Percentiles rank a stretch among this genome's conserved stretches.
Conservation (phyloP, 2,113 vertebrate genomes). For the Petromus typicus region DNA sequence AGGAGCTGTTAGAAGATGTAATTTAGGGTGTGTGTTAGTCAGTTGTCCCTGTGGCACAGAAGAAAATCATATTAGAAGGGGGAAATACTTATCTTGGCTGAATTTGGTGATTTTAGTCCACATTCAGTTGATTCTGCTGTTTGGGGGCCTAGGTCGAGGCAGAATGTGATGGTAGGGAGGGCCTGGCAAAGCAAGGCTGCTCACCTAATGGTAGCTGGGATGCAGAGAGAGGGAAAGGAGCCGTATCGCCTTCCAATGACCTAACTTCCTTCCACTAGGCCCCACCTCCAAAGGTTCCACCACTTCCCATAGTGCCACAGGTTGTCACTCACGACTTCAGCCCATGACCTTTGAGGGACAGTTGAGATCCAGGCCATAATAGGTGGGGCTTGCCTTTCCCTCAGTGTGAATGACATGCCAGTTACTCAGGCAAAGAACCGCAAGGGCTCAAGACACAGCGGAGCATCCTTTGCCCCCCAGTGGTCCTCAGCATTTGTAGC, state of each 20-base stretch:
- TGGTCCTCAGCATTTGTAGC: not conserved
- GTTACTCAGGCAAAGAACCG: not conserved
- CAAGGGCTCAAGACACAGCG: not conserved
- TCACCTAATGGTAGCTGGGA: not conserved
- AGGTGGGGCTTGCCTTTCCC: not conserved
- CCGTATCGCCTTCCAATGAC: not conserved
- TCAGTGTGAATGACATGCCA: not conserved
- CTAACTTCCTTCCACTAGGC: not conserved
- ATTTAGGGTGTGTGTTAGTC: not conserved
- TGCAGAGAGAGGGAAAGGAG: not conserved
- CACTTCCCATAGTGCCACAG: not conserved
- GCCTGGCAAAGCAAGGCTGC: not conserved
- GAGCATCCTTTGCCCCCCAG: not conserved
- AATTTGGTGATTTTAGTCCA: not conserved
- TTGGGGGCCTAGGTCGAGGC: not conserved
- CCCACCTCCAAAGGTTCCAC: not conserved
- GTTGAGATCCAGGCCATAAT: not conserved
- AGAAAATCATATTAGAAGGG: not conserved
- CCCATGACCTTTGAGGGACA: not conserved
- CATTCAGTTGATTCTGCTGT: not conserved
- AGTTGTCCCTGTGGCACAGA: not conserved
- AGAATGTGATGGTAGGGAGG: not conserved
- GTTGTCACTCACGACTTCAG: not conserved
- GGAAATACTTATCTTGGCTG: not conserved
- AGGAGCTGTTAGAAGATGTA: not conserved